Conservation (phyloP, 2,113 vertebrate genomes). For the Illadopsis cleaveri region DNA sequence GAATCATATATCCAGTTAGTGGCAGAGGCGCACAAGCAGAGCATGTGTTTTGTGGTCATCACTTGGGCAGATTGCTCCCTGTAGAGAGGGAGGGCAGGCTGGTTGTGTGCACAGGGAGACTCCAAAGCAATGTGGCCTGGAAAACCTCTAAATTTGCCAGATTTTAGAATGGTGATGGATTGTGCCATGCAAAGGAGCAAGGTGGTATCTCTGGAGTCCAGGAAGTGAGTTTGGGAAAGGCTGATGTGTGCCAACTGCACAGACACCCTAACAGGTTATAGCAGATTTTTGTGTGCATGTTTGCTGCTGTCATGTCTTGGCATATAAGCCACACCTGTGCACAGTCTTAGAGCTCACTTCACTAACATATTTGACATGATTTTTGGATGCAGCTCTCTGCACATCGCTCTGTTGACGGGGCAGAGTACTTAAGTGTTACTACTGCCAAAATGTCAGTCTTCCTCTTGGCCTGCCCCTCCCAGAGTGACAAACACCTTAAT, state of each 20-base stretch:
- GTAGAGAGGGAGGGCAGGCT: not conserved
- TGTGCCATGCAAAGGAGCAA: not conserved
- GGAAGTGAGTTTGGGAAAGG: not conserved
- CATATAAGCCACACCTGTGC: not conserved
- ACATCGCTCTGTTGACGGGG: not conserved
- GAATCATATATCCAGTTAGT: not conserved
- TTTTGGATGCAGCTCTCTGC: not conserved
- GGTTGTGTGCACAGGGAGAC: not conserved
- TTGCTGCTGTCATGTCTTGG: not conserved
- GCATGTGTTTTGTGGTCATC: not conserved
- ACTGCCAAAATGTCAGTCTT: not conserved
- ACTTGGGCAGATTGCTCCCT: not conserved
- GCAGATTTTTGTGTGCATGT: not conserved
- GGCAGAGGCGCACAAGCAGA: not conserved
- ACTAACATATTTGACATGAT: not conserved
- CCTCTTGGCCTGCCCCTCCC: not conserved
- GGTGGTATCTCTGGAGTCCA: not conserved
- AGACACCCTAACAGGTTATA: not conserved
- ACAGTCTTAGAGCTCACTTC: not conserved
- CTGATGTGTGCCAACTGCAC: not conserved
- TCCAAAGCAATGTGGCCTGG: not conserved
- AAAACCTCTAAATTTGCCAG: not conserved
- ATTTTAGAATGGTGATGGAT: not conserved
- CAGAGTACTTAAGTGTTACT: not conserved
- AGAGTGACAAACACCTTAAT: not conserved